A percentile compares a stretch with the other conserved stretches of the same genome.
phyloP scores from a whole-genome alignment of 2,888 invertebrate species.

The Peribatodes rhomboidaria region DNA sequence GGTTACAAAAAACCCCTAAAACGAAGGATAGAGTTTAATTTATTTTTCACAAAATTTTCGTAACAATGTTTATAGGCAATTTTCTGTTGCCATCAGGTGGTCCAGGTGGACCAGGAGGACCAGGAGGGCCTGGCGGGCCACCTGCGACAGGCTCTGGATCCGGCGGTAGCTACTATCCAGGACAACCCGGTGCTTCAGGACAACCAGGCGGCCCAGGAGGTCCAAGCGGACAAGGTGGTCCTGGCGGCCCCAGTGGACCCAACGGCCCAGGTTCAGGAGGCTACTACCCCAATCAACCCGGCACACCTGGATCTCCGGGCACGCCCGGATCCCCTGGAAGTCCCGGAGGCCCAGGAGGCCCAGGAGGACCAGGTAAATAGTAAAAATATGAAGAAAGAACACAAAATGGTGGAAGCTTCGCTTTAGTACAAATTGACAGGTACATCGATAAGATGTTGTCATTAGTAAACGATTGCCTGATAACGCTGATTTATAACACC shows the following conservation, averaged over 20 bases:
- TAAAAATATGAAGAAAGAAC: background rate
- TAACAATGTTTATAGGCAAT: no score
- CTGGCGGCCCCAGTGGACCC: conserved; percentile 75
- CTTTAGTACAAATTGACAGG: no score
- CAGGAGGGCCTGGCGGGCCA: conserved; percentile 49
- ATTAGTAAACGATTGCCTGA: background rate
- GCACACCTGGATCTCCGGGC: conserved; percentile 51
- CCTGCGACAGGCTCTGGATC: conserved; percentile 18
- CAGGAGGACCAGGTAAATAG: conserved; percentile 30
- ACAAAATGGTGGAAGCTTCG: background rate
- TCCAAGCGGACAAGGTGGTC: conserved; percentile 41
- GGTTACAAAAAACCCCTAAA: no score
- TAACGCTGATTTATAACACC: no score
- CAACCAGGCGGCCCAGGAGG: conserved; percentile 45
- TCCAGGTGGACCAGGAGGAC: conserved; percentile 47
- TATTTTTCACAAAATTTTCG: background rate
- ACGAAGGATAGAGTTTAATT: no score
- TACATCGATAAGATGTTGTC: no score
- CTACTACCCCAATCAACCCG: conserved; percentile 50
- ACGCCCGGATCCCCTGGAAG: conserved; percentile 51
- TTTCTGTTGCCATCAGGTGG: no score
- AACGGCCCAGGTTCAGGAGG: conserved; percentile 44
- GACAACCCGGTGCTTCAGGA: conserved; percentile 48
- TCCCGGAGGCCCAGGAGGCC: conserved; percentile 51
- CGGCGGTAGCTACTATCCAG: conserved; percentile 43